These are phyloP conservation scores for Chrysogorgia sp. DNA, from an alignment of 92 coral and sea anemone genomes.

Conservation along the genomic window DNA sequence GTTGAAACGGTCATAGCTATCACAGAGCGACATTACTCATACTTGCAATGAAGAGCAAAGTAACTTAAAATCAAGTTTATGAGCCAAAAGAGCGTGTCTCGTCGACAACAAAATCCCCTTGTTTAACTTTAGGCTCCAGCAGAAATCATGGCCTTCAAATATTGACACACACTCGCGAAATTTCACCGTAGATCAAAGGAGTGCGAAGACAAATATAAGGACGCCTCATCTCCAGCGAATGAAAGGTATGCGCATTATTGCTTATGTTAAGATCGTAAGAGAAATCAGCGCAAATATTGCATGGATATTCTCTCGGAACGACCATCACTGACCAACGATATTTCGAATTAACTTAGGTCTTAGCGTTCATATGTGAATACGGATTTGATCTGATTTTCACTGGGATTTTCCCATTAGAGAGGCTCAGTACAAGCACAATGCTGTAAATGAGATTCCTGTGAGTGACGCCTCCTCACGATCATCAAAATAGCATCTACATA, in stretches of 20 bases:
- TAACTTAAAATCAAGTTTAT: conserved; percentile 26
- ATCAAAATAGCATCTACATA: conserved; percentile 50
- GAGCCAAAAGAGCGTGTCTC: conserved; percentile 42
- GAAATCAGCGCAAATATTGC: conserved; percentile 31
- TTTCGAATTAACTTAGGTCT: conserved; percentile 30
- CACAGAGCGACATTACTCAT: not conserved
- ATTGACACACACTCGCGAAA: conserved; percentile 40
- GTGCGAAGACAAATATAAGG: conserved; percentile 45
- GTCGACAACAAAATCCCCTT: conserved; percentile 49
- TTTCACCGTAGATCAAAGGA: conserved; percentile 38
- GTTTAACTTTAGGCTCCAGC: conserved; percentile 52
- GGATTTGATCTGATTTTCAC: conserved; percentile 54
- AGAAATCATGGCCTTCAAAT: conserved; percentile 41
- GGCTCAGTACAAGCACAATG: conserved; percentile 45
- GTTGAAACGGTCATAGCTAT: not conserved
- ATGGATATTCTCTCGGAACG: conserved; percentile 1
- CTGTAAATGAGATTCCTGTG: conserved; percentile 50
- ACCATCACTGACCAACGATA: not conserved
- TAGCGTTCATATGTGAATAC: conserved; percentile 49
- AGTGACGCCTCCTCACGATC: conserved; percentile 42
- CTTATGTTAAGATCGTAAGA: conserved; percentile 28
- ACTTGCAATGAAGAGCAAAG: not conserved
- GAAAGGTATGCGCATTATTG: conserved; percentile 53
- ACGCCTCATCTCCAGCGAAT: conserved; percentile 40
- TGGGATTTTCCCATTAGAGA: conserved; percentile 47